A percentile compares a stretch with the other conserved stretches of the same genome.
These are phyloP conservation scores for Rhea pennata DNA, from an alignment of 2,113 vertebrate genomes.

Conservation along the genomic window DNA sequence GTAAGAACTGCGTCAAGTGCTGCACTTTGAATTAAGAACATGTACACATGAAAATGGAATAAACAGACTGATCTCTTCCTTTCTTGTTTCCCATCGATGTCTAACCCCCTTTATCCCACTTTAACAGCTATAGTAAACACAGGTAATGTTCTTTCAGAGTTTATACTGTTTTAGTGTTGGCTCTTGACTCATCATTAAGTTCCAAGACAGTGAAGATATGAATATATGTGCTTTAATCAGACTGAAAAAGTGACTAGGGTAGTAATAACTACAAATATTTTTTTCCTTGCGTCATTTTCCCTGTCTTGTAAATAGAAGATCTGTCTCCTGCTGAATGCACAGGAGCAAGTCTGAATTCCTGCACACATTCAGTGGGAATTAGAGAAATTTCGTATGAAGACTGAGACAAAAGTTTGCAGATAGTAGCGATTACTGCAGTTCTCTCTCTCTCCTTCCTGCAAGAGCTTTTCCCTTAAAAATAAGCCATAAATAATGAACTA, in stretches of 20 bases:
- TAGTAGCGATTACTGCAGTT: neutral
- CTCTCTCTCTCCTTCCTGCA: neutral
- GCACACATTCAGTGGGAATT: accelerated
- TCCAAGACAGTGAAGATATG: neutral
- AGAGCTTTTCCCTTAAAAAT: neutral
- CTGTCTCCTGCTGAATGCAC: neutral
- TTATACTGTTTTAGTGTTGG: neutral
- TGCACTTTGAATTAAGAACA: slow-evolving; percentile 39
- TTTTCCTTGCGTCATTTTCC: neutral
- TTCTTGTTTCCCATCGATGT: neutral
- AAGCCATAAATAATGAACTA: neutral
- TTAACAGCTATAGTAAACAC: neutral
- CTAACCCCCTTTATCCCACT: neutral
- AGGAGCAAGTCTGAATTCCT: neutral
- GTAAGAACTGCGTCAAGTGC: neutral
- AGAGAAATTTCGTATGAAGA: neutral
- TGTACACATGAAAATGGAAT: slow-evolving; percentile 30
- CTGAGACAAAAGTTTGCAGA: neutral
- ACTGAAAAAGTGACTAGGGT: neutral
- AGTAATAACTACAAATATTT: neutral
- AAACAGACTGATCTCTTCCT: slow-evolving; percentile 31
- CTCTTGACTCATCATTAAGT: neutral
- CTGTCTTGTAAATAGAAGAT: neutral
- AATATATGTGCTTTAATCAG: neutral
- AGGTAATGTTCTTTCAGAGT: neutral